Percentiles rank a stretch among this genome's conserved stretches.
Evolutionary conservation across 2,888 invertebrate species (phyloP).

Genomic region (Cephus nigrinus): DNA sequence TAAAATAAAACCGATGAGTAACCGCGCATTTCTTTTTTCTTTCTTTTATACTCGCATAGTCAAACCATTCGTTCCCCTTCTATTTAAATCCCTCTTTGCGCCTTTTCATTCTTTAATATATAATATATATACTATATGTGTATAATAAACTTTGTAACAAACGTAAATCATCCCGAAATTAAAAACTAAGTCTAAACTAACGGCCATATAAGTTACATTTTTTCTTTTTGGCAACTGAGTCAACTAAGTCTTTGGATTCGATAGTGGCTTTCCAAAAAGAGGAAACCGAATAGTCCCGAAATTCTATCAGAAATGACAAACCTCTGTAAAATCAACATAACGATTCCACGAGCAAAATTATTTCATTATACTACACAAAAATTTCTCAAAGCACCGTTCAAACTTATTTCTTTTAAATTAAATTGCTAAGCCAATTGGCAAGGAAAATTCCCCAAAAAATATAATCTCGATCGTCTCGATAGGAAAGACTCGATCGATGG

Average conservation of each 20-base stretch:
- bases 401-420: not conserved
- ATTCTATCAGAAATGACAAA: not conserved
- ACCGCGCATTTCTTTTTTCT: not conserved
- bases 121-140: conserved; percentile 25
- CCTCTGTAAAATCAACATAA: not conserved
- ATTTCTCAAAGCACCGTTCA: not conserved
- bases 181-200: conserved; percentile 12
- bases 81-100: conserved; percentile 11
- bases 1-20: conserved; percentile 30
- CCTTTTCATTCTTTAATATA: conserved; percentile 6
- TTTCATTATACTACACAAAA: not conserved
- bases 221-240: not conserved
- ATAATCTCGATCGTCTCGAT: not conserved
- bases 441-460: not conserved
- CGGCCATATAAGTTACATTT: not conserved
- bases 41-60: not conserved
- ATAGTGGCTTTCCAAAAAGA: not conserved
- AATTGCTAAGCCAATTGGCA: not conserved
- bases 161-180: conserved; percentile 14
- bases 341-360: not conserved
- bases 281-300: not conserved
- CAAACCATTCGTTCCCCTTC: conserved; percentile 15
- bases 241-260: conserved; percentile 10
- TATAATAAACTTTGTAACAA: conserved; percentile 13
- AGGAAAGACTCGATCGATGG: not conserved